A percentile compares a stretch with the other conserved stretches of the same genome.
Evolutionary conservation across 1,140 invertebrate genomes (phyloP).

Genomic region (Scaptodrosophila lebanonensis): DNA sequence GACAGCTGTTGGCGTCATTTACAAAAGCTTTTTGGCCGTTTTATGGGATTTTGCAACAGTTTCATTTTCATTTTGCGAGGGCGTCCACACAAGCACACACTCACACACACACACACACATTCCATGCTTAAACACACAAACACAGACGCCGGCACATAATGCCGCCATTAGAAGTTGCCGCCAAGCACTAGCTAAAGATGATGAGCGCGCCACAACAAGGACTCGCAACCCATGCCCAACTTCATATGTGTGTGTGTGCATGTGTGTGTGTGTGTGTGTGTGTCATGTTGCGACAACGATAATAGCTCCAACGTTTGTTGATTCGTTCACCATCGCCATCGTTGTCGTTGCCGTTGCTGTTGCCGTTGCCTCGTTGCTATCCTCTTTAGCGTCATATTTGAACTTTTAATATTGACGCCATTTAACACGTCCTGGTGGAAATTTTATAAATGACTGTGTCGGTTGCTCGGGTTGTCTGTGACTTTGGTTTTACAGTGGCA

Average conservation of each 20-base stretch:
- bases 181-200: constrained; percentile 82
- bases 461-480: constrained; percentile 44
- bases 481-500: constrained; percentile 8
- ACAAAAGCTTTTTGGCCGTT: constrained; percentile 73
- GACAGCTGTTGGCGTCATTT: constrained; percentile 72
- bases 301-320: constrained; percentile 88
- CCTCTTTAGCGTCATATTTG: constrained; percentile 82
- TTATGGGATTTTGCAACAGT: constrained; percentile 73
- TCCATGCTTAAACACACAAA: not conserved
- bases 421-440: constrained; percentile 94
- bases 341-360: constrained; percentile 95
- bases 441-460: constrained; percentile 70
- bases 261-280: constrained; percentile 79
- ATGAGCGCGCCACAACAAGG: constrained; percentile 79
- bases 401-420: constrained; percentile 81
- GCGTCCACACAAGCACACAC: constrained; percentile 2
- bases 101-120: not conserved
- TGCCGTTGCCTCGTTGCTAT: constrained; percentile 91
- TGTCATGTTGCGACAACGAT: constrained; percentile 89
- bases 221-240: constrained; percentile 27
- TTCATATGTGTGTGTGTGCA: constrained; percentile 7
- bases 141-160: constrained; percentile 41
- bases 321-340: constrained; percentile 92
- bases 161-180: constrained; percentile 70
- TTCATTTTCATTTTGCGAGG: constrained; percentile 67